Base-by-base conservation (phyloP, 2,797 vertebrate species). In the Cygnus olor region DNA sequence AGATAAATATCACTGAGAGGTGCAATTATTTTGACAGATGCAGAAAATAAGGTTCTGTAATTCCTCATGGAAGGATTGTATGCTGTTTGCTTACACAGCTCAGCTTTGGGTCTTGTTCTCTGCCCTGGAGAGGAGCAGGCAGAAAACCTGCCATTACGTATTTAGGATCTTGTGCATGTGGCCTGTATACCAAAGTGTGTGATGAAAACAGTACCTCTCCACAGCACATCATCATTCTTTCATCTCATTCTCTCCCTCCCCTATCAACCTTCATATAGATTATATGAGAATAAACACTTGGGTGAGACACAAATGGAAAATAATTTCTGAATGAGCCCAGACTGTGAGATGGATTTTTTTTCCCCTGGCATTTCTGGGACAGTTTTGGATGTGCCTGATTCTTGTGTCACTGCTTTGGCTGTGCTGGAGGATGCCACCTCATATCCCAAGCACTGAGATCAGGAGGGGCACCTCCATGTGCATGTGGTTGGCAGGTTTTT, bases 1-100 rank as follows among this genome's bases (percentile, higher is more conserved):
- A 40, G 78, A 91, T 96, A 77, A 94, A 94, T 92, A 94, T 58
- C 80, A 85, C 60, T 5, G 71, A 78, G 71, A 88, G 45, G 78
- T 51, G 71, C 72, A 87, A 56, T 89, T 92, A 87, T 90, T 96
- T 90, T 2, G 13, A 83, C 70, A 69, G 86, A 92, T 95, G 80
- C 53, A 58, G 44, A 28, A 28, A 73, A 85, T n/a, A 44, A 69
- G 30, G 63, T 12, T 30, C 32, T 76, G 64, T 79, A 74, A 85
- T 83, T 88, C 76, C 78, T 82, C 56, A 66, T 2, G 24, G 76
- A 89, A 57, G 44, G 51, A 8, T 4, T 40, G 14, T 8, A 11
- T 28, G 32, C 30, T 70, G 47, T 53, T 49, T 49, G 22, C 47
- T 63, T 36, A 40, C 47, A 25, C 25, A 53, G 34, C 49, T 71